These are phyloP conservation scores for Papilio xuthus DNA, from an alignment of 1,140 invertebrate genomes.

Conservation along the genomic window DNA sequence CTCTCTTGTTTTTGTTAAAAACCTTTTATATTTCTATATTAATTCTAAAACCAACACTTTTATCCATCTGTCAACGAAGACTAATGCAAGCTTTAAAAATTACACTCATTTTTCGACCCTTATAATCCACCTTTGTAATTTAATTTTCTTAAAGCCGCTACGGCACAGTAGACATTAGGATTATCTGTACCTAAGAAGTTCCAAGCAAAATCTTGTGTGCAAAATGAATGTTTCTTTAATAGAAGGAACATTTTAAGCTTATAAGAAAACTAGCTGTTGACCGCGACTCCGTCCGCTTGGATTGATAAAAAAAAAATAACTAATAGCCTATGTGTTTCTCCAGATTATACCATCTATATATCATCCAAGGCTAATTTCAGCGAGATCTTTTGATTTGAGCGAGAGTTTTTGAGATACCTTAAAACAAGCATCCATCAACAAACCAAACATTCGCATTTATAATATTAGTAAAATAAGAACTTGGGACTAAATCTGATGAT, in stretches of 20 bases:
- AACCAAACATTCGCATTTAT: too few relatives aligned
- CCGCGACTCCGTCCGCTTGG: too few relatives aligned
- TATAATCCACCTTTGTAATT: constrained; percentile 35
- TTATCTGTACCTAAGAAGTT: constrained; percentile 7
- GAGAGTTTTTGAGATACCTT: too few relatives aligned
- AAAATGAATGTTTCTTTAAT: background rate
- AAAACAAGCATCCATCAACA: too few relatives aligned
- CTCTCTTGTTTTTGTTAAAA: too few relatives aligned
- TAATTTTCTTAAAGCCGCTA: constrained; percentile 16
- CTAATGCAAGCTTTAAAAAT: constrained; percentile 24
- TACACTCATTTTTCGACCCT: constrained; percentile 21
- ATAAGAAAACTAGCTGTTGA: background rate
- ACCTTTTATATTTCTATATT: background rate
- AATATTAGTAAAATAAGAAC: too few relatives aligned
- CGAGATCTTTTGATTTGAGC: too few relatives aligned
- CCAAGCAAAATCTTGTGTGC: background rate
- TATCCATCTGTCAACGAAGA: constrained; percentile 20
- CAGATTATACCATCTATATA: too few relatives aligned
- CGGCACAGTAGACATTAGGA: constrained; percentile 15
- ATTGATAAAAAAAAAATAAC: too few relatives aligned
- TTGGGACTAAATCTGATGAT: too few relatives aligned
- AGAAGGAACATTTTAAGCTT: background rate
- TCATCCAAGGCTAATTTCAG: too few relatives aligned
- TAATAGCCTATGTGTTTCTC: too few relatives aligned
- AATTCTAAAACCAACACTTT: background rate